Base-by-base conservation (phyloP, 2,797 vertebrate species). In the Astyanax mexicanus region DNA sequence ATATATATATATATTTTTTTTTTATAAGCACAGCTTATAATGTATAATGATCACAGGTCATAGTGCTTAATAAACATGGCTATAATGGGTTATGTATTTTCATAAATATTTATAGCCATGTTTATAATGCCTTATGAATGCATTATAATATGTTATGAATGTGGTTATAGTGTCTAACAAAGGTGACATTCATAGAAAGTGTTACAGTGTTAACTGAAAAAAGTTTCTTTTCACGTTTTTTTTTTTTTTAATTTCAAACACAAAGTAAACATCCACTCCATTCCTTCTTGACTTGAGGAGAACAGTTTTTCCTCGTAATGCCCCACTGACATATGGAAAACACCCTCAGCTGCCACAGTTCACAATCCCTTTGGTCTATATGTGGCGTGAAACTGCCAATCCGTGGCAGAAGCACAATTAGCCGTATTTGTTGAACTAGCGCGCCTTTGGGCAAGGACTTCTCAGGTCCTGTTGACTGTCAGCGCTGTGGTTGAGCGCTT, bases 391-490 rank as follows among this genome's bases (percentile, higher is more conserved):
- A 71, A 73, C 79, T 66, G 57, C 42, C 69, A 84, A 65, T 77
- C 80, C 21, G 27, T 75, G 80, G 73, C 74, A 75, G n/a, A 64
- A 60, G 17, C 35, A 23, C 40, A 54, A 65, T 66, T 45, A 44
- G 38, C 49, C 32, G 15, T 84, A 86, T 88, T 83, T 88, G 81
- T 87, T 75, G 76, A 85, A 82, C 84, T 79, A 85, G 81, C 81
- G 83, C 84, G 87, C 86, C 80, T 82, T 68, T 61, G 85, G 88
- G 80, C 80, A 64, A 84, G 77, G 72, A 78, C 83, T 86, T 86
- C 84, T 86, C 81, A 82, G 82, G 85, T 84, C 88, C 86, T 80
- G 84, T 85, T 87, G 89, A 89, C 87, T 90, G 86, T 88, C 90
- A 91, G 84, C 84, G 83, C 86, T 84, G 85, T 85, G 81, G 80